Conservation (phyloP, 1,140 invertebrate genomes). For the Drosophila takahashii region DNA sequence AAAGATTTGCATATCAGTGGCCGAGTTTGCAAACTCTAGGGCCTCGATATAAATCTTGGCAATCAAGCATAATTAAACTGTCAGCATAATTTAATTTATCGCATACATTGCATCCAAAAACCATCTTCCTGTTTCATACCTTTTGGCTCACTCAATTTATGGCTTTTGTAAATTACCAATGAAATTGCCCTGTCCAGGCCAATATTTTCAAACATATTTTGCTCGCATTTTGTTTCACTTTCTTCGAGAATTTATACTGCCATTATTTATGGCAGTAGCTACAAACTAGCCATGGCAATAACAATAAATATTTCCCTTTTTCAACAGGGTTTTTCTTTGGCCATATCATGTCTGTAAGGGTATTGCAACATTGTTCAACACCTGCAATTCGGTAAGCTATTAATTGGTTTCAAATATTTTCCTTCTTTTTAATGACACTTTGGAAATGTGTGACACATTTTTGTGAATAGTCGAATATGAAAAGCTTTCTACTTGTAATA, state of each 20-base stretch:
- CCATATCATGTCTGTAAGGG: not conserved
- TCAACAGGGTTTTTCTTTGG: not conserved
- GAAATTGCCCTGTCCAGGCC: slow-evolving; percentile 22
- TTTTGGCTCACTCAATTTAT: slow-evolving; percentile 32
- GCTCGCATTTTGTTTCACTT: slow-evolving; percentile 22
- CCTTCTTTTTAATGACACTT: not conserved
- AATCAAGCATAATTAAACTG: slow-evolving; percentile 71
- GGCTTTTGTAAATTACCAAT: slow-evolving; percentile 40
- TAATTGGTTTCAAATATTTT: slow-evolving; percentile 10
- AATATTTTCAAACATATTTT: slow-evolving; percentile 15
- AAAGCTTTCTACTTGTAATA: not conserved
- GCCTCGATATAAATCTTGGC: slow-evolving; percentile 58
- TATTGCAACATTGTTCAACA: not conserved
- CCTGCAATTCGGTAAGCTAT: not conserved
- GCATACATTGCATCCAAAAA: slow-evolving; percentile 23
- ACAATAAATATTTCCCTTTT: slow-evolving; percentile 54
- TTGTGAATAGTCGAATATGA: not conserved
- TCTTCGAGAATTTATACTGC: slow-evolving; percentile 46
- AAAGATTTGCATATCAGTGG: slow-evolving; percentile 69
- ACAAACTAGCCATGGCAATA: slow-evolving; percentile 48
- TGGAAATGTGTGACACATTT: not conserved
- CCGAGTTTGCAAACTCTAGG: slow-evolving; percentile 41
- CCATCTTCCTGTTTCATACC: slow-evolving; percentile 3
- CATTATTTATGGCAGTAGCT: slow-evolving; percentile 51
- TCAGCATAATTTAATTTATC: slow-evolving; percentile 78